Evolutionary conservation across 1,140 invertebrate genomes (phyloP).

Genomic region (Aphaenogaster rudis): DNA sequence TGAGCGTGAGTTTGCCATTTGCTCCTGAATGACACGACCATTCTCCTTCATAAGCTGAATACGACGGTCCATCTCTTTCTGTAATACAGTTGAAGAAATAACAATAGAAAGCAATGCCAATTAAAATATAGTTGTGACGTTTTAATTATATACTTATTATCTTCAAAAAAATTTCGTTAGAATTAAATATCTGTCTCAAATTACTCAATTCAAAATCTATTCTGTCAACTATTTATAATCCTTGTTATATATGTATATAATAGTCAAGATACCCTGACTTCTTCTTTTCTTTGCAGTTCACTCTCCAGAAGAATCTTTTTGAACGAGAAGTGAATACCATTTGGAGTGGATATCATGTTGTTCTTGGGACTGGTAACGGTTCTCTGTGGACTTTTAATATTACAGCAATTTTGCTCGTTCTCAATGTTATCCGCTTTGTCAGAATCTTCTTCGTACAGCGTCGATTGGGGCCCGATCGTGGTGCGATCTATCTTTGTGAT

Average conservation of each 20-base stretch:
- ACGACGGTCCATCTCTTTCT: constrained; percentile 78
- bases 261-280: constrained; percentile 78
- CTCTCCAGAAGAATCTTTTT: constrained; percentile 83
- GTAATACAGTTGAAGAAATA: constrained; percentile 8
- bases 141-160: neutral
- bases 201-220: neutral
- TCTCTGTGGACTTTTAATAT: constrained; percentile 64
- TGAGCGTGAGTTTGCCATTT: constrained; percentile 78
- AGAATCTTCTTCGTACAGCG: constrained; percentile 47
- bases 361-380: constrained; percentile 34
- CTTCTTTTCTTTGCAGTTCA: constrained; percentile 80
- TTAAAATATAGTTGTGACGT: neutral
- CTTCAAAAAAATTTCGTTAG: constrained; percentile 32
- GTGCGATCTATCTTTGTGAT: constrained; percentile 75
- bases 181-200: constrained; percentile 11
- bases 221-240: neutral
- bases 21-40: constrained; percentile 78
- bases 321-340: constrained; percentile 80
- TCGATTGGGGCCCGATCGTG: constrained; percentile 81
- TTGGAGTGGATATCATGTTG: constrained; percentile 74
- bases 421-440: constrained; percentile 69
- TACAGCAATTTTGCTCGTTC: constrained; percentile 75
- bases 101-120: neutral
- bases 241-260: constrained; percentile 27
- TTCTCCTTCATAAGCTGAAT: constrained; percentile 84